These are phyloP conservation scores for Nebria salina DNA, from an alignment of 2,888 invertebrate species.

Conservation along the genomic window DNA sequence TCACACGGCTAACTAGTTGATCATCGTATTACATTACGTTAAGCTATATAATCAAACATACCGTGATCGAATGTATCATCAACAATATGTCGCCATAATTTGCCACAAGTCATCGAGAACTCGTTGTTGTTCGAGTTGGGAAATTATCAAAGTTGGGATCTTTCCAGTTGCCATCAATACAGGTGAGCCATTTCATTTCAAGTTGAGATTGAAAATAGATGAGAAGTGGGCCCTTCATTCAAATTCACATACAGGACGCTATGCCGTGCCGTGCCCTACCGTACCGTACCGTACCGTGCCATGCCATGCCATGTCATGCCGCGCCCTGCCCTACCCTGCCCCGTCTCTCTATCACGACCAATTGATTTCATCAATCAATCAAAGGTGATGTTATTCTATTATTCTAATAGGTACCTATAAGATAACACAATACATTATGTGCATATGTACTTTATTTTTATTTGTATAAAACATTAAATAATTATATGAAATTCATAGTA, in stretches of 20 bases:
- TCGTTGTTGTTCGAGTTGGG: slow-evolving; percentile 33
- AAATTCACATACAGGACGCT: background rate
- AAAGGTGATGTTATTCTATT: background rate
- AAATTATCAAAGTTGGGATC: slow-evolving; percentile 52
- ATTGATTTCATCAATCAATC: background rate
- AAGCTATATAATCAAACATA: background rate
- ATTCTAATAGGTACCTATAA: background rate
- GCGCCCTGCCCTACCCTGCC: background rate
- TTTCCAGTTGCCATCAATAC: slow-evolving; percentile 57
- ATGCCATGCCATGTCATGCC: too few relatives aligned
- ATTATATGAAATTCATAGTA: slow-evolving; percentile 1
- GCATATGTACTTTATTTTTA: background rate
- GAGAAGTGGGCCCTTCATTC: background rate
- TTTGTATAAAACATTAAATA: background rate
- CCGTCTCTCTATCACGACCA: background rate
- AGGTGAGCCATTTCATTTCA: slow-evolving; percentile 54
- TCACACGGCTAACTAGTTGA: background rate
- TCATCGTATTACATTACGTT: background rate
- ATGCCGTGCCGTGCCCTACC: too few relatives aligned
- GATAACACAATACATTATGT: background rate
- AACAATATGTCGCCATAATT: background rate
- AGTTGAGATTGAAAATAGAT: background rate
- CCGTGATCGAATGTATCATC: slow-evolving; percentile 20
- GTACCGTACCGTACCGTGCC: too few relatives aligned
- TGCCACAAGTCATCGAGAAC: slow-evolving; percentile 29